Evolutionary conservation across 1,140 invertebrate species (phyloP).

Genomic region (Sesamia nonagrioides): DNA sequence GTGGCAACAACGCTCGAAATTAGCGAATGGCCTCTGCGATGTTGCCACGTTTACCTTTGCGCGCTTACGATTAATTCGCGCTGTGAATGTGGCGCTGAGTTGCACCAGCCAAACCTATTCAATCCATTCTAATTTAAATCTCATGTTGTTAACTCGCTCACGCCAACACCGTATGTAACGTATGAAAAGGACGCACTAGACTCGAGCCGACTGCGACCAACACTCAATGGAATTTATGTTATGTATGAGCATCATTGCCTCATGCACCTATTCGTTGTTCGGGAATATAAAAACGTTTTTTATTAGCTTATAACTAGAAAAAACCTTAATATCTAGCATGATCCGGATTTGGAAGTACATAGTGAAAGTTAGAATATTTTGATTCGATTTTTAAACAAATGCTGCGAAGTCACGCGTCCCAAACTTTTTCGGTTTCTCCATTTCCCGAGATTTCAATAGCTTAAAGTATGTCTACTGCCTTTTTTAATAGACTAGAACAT

Average conservation of each 20-base stretch:
- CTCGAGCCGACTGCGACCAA: conserved; percentile 7
- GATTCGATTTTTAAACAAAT: conserved; percentile 26
- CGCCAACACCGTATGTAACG: conserved; percentile 36
- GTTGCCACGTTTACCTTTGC: conserved; percentile 64
- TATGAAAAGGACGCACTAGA: conserved; percentile 42
- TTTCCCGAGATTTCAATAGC: not conserved
- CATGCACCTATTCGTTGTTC: not conserved
- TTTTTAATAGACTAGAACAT: conserved; percentile 40
- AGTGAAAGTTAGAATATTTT: conserved; percentile 33
- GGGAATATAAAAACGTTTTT: not conserved
- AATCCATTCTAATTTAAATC: conserved; percentile 50
- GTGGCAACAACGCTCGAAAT: not conserved
- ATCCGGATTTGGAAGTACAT: not conserved
- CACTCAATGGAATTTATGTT: conserved; percentile 26
- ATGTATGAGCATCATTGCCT: conserved; percentile 29
- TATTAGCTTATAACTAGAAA: not conserved
- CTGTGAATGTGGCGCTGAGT: conserved; percentile 57
- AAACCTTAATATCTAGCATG: not conserved
- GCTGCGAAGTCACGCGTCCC: conserved; percentile 13
- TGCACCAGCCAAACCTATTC: conserved; percentile 52
- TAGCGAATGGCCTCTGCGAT: conserved; percentile 49
- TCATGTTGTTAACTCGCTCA: conserved; percentile 54
- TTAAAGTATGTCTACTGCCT: not conserved
- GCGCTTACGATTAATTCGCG: conserved; percentile 50
- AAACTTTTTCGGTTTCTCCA: not conserved